These are phyloP conservation scores for Vireo griseus DNA, from an alignment of 2,797 vertebrate species.

Conservation along the genomic window DNA sequence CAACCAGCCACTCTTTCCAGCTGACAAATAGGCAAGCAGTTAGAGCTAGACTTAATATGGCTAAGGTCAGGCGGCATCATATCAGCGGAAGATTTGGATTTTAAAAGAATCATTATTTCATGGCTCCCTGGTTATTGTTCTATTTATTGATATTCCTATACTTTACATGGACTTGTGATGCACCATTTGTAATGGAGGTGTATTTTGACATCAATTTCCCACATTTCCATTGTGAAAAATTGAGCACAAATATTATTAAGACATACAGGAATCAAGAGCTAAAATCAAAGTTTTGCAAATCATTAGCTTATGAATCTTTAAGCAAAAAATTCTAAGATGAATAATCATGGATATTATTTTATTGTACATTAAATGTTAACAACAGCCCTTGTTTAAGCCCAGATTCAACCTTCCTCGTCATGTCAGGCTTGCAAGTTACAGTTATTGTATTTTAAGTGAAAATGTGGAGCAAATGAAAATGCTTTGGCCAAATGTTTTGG, in stretches of 20 bases:
- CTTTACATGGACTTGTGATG: background rate
- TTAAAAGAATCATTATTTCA: background rate
- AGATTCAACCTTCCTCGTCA: background rate
- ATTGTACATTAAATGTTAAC: background rate
- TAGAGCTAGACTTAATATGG: background rate
- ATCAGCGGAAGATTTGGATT: background rate
- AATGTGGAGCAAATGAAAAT: background rate
- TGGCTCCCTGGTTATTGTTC: background rate
- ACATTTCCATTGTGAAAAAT: background rate
- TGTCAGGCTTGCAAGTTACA: background rate
- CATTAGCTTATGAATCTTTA: background rate
- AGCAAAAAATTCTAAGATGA: background rate
- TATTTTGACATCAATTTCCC: background rate
- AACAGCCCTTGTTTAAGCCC: background rate
- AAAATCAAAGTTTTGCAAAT: background rate
- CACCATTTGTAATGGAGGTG: background rate
- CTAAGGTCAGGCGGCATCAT: background rate
- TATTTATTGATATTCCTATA: accelerated
- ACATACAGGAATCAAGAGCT: background rate
- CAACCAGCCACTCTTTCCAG: background rate
- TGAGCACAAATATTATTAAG: background rate
- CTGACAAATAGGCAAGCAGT: background rate
- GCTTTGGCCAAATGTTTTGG: background rate
- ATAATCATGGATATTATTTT: background rate
- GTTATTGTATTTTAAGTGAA: background rate